Base-by-base conservation (phyloP, 2,888 invertebrate genomes). In the Drosophila antonietae region DNA sequence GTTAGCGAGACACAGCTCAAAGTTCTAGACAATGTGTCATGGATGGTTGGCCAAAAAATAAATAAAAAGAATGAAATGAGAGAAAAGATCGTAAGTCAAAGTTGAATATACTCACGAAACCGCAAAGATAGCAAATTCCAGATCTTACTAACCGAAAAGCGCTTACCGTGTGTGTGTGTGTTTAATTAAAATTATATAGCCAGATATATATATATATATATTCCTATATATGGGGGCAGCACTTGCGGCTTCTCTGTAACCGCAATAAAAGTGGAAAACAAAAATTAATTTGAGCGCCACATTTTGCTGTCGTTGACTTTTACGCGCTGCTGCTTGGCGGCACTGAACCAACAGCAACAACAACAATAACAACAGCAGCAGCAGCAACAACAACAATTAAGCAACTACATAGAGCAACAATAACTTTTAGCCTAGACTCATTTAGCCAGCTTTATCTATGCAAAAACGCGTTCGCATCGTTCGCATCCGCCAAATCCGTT, bases 231-330 rank as follows among this genome's bases (percentile, higher is more conserved):
- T 39, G n/a, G 39, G 73, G 69, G 39, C 47, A 63, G 69, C 62
- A 63, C 44, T 53, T 39, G 43, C 35, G 44, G 33, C 52, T 39
- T 64, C 56, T 37, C 64, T 73, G 64, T 68, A 77, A 74, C 85
- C 88, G 59, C 85, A 83, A 77, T 79, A 88, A 88, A 85, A 77
- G 77, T 75, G 41, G 35, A 14, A 53, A 58, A 39, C 35, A 41
- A 66, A 60, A 43, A 79, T 80, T 73, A 71, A 85, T 86, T 88
- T 83, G 70, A 86, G 68, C 87, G 76, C 80, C 83, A 76, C 75
- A 74, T 86, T 83, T 83, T 74, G 84, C 87, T 83, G 87, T 87
- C 83, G 89, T 85, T 85, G 85, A 89, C 85, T 85, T 85, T 85
- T 84, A 89, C 85, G 85, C 89, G 80, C 89, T 81, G 85, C 78